A percentile compares a stretch with the other conserved stretches of the same genome.
phyloP scores from a whole-genome alignment of 1,140 invertebrate species.

The Megalopta genalis region DNA sequence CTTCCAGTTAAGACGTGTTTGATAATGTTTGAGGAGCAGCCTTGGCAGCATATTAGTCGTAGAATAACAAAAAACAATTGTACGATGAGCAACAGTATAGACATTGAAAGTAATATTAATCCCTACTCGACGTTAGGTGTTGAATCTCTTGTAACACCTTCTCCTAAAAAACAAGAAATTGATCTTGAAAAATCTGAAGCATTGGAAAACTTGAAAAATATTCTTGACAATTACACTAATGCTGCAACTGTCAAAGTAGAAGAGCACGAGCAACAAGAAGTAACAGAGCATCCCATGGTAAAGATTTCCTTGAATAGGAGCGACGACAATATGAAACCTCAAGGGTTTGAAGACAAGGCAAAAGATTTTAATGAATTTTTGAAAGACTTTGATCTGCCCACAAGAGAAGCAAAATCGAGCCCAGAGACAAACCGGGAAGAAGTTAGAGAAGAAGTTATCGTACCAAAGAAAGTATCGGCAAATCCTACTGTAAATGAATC shows the following conservation, averaged over 20 bases:
- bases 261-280: constrained; percentile 59
- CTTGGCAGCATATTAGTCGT: constrained; percentile 66
- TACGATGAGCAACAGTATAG: constrained; percentile 61
- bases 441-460: constrained; percentile 46
- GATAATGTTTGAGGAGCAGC: constrained; percentile 73
- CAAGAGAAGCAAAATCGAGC: constrained; percentile 46
- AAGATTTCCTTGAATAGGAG: constrained; percentile 52
- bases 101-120: constrained; percentile 64
- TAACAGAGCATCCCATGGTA: constrained; percentile 56
- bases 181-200: constrained; percentile 17
- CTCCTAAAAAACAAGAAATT: constrained; percentile 37
- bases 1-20: constrained; percentile 68
- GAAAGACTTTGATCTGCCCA: constrained; percentile 71
- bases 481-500: constrained; percentile 39
- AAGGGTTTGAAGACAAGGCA: constrained; percentile 68
- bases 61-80: constrained; percentile 75
- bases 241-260: constrained; percentile 22
- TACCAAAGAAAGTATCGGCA: constrained; percentile 40
- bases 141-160: constrained; percentile 50
- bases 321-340: constrained; percentile 38
- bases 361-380: constrained; percentile 76
- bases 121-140: constrained; percentile 4
- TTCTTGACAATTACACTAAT: constrained; percentile 50
- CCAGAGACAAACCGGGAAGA: constrained; percentile 10
- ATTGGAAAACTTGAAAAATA: constrained; percentile 40